Evolutionary conservation across 2,113 vertebrate species (phyloP).

Genomic region (Bujurquina vittata): DNA sequence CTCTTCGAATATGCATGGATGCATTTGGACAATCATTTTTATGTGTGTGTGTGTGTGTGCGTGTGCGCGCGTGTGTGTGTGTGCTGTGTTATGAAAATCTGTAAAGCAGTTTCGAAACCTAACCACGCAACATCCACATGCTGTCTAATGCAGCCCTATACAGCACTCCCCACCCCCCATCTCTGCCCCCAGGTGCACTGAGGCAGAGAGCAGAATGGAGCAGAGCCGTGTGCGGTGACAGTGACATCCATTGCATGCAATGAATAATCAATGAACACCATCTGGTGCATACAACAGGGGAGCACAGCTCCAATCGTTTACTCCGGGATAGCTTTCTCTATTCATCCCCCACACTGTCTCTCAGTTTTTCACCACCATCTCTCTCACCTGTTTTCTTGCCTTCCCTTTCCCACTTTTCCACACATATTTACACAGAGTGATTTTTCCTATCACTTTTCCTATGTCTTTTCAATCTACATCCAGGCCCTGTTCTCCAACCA

Average conservation of each 20-base stretch:
- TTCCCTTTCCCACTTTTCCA: constrained; percentile 33
- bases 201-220: constrained; percentile 70
- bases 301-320: constrained; percentile 63
- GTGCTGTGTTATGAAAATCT: background rate
- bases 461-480: constrained; percentile 10
- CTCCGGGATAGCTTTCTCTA: constrained; percentile 40
- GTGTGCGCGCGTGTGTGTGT: background rate
- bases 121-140: constrained; percentile 29
- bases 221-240: constrained; percentile 69
- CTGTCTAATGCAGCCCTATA: constrained; percentile 1
- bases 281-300: constrained; percentile 77
- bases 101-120: constrained; percentile 20
- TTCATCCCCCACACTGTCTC: constrained; percentile 10
- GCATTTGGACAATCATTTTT: constrained; percentile 2
- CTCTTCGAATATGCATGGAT: constrained; percentile 26
- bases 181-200: constrained; percentile 67
- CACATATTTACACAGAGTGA: constrained; percentile 31
- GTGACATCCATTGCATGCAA: constrained; percentile 80
- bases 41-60: background rate
- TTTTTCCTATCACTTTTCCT: background rate
- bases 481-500: background rate
- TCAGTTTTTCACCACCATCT: constrained; percentile 3
- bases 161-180: constrained; percentile 6
- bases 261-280: constrained; percentile 84
- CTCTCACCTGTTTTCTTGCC: constrained; percentile 19